Percentiles rank a stretch among this genome's conserved stretches.
Conservation (phyloP, 2,888 invertebrate species). For the Mimumesa dahlbomi region DNA sequence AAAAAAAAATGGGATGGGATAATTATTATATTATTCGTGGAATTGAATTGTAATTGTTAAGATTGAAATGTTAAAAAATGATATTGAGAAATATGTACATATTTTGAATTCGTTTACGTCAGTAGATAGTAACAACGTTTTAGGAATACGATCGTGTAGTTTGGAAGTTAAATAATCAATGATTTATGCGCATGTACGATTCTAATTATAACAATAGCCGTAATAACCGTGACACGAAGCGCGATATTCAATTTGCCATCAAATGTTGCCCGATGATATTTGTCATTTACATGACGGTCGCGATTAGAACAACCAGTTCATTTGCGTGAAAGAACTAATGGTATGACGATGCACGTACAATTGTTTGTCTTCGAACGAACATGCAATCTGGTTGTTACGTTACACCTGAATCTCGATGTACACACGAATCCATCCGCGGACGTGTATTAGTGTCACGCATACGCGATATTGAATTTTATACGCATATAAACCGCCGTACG, state of each 20-base stretch:
- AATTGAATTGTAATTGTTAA: no score
- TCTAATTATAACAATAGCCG: not conserved
- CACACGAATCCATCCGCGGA: conserved; percentile 3
- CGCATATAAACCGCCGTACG: not conserved
- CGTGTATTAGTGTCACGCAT: conserved; percentile 24
- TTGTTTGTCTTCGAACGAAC: conserved; percentile 19
- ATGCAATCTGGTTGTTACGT: conserved; percentile 2
- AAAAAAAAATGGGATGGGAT: no score
- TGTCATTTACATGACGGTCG: not conserved
- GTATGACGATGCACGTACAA: conserved; percentile 2
- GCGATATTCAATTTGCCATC: conserved; percentile 5
- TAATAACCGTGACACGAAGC: not conserved
- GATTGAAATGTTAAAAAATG: no score
- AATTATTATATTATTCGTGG: no score
- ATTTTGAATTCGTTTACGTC: no score
- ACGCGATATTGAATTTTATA: conserved; percentile 16
- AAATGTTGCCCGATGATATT: not conserved
- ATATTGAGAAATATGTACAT: no score
- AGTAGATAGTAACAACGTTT: no score
- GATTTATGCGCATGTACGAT: no score
- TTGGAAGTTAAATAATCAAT: no score
- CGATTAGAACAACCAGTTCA: not conserved
- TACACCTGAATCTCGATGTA: conserved; percentile 4
- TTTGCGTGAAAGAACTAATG: conserved; percentile 4
- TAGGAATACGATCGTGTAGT: no score